Conservation (phyloP, 2,113 vertebrate genomes). For the Notarius quadriscutis region DNA sequence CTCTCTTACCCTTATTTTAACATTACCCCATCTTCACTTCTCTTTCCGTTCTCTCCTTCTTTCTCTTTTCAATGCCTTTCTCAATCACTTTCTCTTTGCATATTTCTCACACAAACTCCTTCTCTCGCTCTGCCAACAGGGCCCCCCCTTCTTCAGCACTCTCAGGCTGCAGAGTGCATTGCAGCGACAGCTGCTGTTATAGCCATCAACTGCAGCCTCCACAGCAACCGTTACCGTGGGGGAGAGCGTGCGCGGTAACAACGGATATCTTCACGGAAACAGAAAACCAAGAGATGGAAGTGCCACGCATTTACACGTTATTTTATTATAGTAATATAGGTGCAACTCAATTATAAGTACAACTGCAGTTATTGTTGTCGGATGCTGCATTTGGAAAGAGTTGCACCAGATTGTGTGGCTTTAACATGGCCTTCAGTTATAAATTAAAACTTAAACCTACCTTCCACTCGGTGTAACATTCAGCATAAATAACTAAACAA, state of each 20-base stretch:
- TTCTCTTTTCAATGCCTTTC: constrained; percentile 18
- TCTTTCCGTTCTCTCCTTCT: constrained; percentile 2
- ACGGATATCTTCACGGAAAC: constrained; percentile 6
- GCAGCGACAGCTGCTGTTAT: constrained; percentile 57
- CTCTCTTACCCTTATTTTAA: constrained; percentile 38
- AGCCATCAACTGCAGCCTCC: constrained; percentile 58
- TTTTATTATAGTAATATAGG: background rate
- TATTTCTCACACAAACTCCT: constrained; percentile 27
- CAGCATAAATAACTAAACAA: background rate
- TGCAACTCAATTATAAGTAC: background rate
- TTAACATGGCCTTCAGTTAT: background rate
- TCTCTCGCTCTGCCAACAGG: background rate
- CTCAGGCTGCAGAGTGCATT: constrained; percentile 54
- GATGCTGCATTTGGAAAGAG: too few species aligned
- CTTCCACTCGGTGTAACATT: background rate
- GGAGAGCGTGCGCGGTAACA: constrained; percentile 28
- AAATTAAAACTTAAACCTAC: background rate
- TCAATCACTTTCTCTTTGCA: constrained; percentile 29
- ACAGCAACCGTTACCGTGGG: constrained; percentile 54
- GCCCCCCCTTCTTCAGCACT: constrained; percentile 8
- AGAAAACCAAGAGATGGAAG: background rate
- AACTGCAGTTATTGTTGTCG: background rate
- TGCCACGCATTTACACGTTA: background rate
- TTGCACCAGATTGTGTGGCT: background rate
- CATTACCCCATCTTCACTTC: background rate